Evolutionary conservation across 2,113 vertebrate species (phyloP).

Genomic region (Aspiorhynchus laticeps): DNA sequence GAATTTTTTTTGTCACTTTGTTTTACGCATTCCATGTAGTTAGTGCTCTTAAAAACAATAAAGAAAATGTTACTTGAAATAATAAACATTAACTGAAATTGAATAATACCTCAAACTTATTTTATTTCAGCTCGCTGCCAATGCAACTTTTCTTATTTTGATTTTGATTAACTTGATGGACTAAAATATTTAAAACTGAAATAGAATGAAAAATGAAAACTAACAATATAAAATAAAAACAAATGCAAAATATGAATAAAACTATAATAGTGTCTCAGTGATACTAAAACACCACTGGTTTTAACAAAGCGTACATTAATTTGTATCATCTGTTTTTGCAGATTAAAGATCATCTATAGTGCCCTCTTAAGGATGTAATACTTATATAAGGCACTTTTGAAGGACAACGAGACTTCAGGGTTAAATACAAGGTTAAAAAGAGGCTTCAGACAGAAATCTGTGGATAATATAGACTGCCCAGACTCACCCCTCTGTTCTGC

Average conservation of each 20-base stretch:
- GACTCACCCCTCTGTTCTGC: conserved; percentile 83
- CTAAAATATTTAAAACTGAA: not conserved
- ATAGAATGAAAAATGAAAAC: not conserved
- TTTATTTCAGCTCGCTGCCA: not conserved
- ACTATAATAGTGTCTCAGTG: not conserved
- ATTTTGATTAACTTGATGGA: not conserved
- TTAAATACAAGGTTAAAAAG: not conserved
- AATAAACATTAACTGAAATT: too few species aligned
- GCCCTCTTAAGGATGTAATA: not conserved
- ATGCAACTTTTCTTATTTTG: not conserved
- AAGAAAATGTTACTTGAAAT: too few species aligned
- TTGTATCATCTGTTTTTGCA: not conserved
- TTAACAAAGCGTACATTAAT: not conserved
- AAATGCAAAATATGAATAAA: not conserved
- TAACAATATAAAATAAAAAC: not conserved
- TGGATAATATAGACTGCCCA: not conserved
- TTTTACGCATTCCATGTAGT: not conserved
- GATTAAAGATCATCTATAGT: not conserved
- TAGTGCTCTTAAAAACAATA: not conserved
- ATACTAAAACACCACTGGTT: not conserved
- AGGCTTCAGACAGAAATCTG: not conserved
- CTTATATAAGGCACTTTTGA: not conserved
- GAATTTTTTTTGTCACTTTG: not conserved
- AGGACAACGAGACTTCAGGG: not conserved
- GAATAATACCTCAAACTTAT: too few species aligned